Evolutionary conservation across 2,113 vertebrate genomes (phyloP).

Genomic region (Otocyon megalotis): DNA sequence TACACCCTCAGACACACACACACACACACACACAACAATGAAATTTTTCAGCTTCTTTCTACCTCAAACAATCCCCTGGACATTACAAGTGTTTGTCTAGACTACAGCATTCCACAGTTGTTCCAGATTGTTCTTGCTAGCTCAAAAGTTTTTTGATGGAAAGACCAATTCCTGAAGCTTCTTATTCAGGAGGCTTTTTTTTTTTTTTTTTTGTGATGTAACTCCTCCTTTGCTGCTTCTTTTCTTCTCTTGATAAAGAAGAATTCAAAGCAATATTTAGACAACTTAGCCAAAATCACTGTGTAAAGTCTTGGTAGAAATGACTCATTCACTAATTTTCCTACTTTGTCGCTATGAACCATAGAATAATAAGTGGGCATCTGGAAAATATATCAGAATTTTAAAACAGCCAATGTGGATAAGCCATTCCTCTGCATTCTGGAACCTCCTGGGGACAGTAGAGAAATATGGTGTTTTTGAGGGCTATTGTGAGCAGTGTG

Average conservation of each 20-base stretch:
- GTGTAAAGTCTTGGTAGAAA: slow-evolving; percentile 20
- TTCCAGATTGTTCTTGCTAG: background rate
- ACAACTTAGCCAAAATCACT: background rate
- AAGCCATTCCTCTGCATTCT: background rate
- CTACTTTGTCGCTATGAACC: slow-evolving; percentile 40
- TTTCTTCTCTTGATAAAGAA: background rate
- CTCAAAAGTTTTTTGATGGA: background rate
- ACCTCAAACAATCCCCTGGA: background rate
- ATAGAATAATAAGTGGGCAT: background rate
- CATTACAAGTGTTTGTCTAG: background rate
- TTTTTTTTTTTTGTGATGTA: background rate
- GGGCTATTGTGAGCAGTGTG: background rate
- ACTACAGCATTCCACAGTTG: background rate
- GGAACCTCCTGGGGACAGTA: background rate
- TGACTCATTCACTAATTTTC: slow-evolving; percentile 28
- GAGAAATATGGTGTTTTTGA: background rate
- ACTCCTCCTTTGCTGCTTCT: background rate
- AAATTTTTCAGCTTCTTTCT: background rate
- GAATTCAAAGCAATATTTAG: background rate
- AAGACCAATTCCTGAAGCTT: background rate
- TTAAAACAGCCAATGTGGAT: background rate
- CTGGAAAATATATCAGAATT: slow-evolving; percentile 58
- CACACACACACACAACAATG: background rate
- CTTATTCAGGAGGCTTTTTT: background rate
- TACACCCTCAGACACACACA: background rate